Conservation (phyloP, 2,888 invertebrate species). For the Empis stercorea region DNA sequence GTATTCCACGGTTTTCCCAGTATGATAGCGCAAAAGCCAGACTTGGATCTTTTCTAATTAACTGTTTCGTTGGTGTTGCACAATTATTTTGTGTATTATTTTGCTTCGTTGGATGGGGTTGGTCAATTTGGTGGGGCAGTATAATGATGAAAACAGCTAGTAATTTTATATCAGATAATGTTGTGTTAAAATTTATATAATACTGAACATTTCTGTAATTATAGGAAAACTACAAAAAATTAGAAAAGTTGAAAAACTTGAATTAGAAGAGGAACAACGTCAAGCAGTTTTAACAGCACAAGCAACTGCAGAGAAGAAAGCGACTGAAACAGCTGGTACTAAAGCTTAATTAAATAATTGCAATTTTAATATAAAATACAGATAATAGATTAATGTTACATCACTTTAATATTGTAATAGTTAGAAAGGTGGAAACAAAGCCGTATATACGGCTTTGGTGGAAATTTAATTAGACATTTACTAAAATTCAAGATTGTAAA, state of each 20-base stretch:
- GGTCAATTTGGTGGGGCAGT: slow-evolving; percentile 97
- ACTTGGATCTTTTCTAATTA: slow-evolving; percentile 71
- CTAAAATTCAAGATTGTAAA: too few relatives aligned
- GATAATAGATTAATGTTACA: too few relatives aligned
- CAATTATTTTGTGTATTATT: slow-evolving; percentile 91
- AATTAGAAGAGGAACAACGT: slow-evolving; percentile 35
- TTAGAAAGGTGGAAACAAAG: too few relatives aligned
- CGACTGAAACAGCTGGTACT: slow-evolving; percentile 36
- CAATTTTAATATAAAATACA: too few relatives aligned
- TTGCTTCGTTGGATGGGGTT: slow-evolving; percentile 93
- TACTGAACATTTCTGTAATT: neutral
- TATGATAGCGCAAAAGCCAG: slow-evolving; percentile 64
- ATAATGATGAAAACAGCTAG: slow-evolving; percentile 81
- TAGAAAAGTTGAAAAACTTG: slow-evolving; percentile 39
- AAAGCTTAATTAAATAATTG: neutral
- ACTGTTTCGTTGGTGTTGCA: slow-evolving; percentile 71
- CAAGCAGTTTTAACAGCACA: slow-evolving; percentile 38
- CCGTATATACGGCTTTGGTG: too few relatives aligned
- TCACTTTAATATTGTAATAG: too few relatives aligned
- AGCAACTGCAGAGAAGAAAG: slow-evolving; percentile 35
- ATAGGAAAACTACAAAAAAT: slow-evolving; percentile 52
- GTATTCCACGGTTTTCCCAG: slow-evolving; percentile 75
- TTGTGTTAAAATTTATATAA: too few relatives aligned
- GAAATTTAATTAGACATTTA: too few relatives aligned
- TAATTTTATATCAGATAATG: too few relatives aligned